phyloP scores from a whole-genome alignment of 2,797 vertebrate species.

The Clarias laeviceps region DNA sequence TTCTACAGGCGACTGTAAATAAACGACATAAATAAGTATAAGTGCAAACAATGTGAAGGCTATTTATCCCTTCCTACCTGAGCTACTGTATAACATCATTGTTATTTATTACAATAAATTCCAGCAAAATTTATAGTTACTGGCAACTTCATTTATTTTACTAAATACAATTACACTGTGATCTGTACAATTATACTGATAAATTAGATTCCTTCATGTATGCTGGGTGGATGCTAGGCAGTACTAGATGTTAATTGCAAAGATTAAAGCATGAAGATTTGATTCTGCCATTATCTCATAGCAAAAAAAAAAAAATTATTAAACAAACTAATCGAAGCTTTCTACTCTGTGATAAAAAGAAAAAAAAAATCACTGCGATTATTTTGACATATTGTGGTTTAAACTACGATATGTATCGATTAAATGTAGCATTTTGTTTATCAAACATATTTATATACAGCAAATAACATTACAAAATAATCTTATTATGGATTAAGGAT shows the following conservation, averaged over 20 bases:
- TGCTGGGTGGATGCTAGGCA: neutral
- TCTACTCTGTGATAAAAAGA: too few relatives aligned
- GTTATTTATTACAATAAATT: neutral
- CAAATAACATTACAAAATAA: too few relatives aligned
- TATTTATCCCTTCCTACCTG: neutral
- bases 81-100: neutral
- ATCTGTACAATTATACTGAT: neutral
- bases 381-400: too few relatives aligned
- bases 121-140: neutral
- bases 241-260: neutral
- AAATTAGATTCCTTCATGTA: neutral
- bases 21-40: neutral
- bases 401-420: too few relatives aligned
- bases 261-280: neutral
- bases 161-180: neutral
- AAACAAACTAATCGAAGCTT: neutral
- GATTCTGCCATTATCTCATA: neutral
- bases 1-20: neutral
- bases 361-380: too few relatives aligned
- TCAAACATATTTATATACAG: too few relatives aligned
- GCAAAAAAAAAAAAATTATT: neutral
- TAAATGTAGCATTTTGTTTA: too few relatives aligned
- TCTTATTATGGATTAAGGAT: too few relatives aligned
- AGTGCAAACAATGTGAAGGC: neutral
- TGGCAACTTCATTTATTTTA: neutral